Evolutionary conservation across 2,888 invertebrate species (phyloP).

Genomic region (Pollenia angustigena): DNA sequence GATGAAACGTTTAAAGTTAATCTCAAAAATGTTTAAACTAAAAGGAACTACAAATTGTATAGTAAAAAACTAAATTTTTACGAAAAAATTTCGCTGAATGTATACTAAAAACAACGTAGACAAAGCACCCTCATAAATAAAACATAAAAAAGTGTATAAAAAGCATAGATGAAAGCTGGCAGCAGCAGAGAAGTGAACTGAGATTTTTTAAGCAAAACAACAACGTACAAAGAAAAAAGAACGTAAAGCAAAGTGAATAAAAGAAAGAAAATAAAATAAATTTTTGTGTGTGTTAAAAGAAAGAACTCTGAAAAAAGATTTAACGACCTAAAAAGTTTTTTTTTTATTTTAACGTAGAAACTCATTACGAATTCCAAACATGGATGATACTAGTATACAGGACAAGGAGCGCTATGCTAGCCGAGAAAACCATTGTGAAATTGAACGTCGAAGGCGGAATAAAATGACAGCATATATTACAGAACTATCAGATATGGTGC

Average conservation of each 20-base stretch:
- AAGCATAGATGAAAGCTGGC: constrained; percentile 19
- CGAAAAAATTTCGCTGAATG: neutral
- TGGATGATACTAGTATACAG: constrained; percentile 97
- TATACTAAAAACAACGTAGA: constrained; percentile 64
- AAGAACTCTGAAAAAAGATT: constrained; percentile 9
- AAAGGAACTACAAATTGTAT: neutral
- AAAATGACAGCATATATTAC: constrained; percentile 99
- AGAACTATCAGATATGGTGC: constrained; percentile 99
- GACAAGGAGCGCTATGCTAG: constrained; percentile 98
- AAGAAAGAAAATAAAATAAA: constrained; percentile 2
- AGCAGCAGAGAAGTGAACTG: constrained; percentile 26
- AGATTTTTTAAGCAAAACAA: constrained; percentile 29
- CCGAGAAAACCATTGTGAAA: constrained; percentile 99
- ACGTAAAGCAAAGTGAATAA: constrained; percentile 14
- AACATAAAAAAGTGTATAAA: neutral
- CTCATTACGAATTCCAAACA: constrained; percentile 79
- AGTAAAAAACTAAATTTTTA: constrained; percentile 11
- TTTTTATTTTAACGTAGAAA: constrained; percentile 29
- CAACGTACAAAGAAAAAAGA: neutral
- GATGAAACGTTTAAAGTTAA: neutral
- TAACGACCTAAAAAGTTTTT: constrained; percentile 58
- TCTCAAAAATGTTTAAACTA: neutral
- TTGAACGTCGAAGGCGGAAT: constrained; percentile 98
- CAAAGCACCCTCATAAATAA: constrained; percentile 67
- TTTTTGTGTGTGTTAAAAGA: constrained; percentile 31